Conservation (phyloP, 1,140 invertebrate species). For the Lepidostoma basale region DNA sequence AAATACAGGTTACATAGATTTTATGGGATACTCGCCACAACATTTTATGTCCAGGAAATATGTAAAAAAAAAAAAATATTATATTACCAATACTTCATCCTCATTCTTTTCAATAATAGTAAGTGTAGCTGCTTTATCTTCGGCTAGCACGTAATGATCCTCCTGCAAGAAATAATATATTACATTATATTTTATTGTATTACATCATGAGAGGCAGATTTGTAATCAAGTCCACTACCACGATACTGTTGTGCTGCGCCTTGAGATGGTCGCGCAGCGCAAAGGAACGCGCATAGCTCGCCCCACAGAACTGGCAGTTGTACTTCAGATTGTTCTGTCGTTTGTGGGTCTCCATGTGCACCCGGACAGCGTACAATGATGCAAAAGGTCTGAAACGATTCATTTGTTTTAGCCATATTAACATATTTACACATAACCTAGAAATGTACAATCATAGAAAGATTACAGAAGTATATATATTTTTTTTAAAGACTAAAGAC, state of each 20-base stretch:
- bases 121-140: constrained; percentile 6
- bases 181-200: too few species aligned
- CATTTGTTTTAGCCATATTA: too few species aligned
- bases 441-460: too few species aligned
- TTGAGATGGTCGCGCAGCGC: constrained; percentile 74
- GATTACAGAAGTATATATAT: too few species aligned
- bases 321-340: constrained; percentile 74
- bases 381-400: constrained; percentile 70
- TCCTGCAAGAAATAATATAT: constrained; percentile 1
- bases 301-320: constrained; percentile 73
- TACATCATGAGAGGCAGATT: too few species aligned
- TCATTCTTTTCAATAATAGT: not conserved
- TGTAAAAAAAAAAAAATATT: not conserved
- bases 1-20: too few species aligned
- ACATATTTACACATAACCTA: too few species aligned
- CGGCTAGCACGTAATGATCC: not conserved
- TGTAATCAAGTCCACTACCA: too few species aligned
- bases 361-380: constrained; percentile 72
- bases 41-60: too few species aligned
- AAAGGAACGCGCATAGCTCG: constrained; percentile 73
- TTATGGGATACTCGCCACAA: too few species aligned
- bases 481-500: not conserved
- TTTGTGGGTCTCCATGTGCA: constrained; percentile 73
- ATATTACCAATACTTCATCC: constrained; percentile 1
- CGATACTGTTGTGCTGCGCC: constrained; percentile 57